Evolutionary conservation across 2,113 vertebrate genomes (phyloP), one percentile per base, ranked within the genome.

Genomic region (Ptilonorhynchus violaceus): DNA sequence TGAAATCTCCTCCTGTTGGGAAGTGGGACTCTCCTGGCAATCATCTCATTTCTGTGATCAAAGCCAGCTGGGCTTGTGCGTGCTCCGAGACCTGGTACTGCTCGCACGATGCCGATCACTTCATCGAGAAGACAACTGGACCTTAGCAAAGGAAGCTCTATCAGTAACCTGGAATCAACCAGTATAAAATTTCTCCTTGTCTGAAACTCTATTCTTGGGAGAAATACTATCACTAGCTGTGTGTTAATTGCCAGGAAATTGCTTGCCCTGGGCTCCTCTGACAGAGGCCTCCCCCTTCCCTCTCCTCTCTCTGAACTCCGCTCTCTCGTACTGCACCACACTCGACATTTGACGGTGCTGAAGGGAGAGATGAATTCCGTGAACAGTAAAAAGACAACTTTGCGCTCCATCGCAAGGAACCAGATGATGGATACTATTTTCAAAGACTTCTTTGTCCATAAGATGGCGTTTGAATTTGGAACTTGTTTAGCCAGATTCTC

Each of bases 401-500:
- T 96, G 96, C 50, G 60, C 91, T 95, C 92, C 92, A 67, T 97
- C 30, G n/a, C 97, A 95, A 96, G 97, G 85, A 97, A 96, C 96
- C 96, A 96, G 95, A 97, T 90, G 91, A 96, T 44, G 90, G 97
- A 94, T 96, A 96, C 96, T 93, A 94, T 97, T 97, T 96, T 98
- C 98, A 98, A 98, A 98, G 97, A 82, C 96, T 94, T 96, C 98
- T 98, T 98, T 98, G 98, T 98, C 98, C 97, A 94, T 95, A 96
- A 98, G 97, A 98, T 98, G 97, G 97, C 92, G 52, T 97, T 98
- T 95, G 97, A 97, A 97, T 97, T 96, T 95, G 97, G 97, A 98
- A 98, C 97, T 98, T 87, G 98, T 98, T 98, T 87, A 95, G 97
- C 97, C 96, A 98, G 97, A 98, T 98, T 98, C 98, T 98, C 97